A percentile compares a stretch with the other conserved stretches of the same genome.
These are phyloP conservation scores for Gibbula magus DNA, from an alignment of 2,888 invertebrate genomes.

Conservation along the genomic window DNA sequence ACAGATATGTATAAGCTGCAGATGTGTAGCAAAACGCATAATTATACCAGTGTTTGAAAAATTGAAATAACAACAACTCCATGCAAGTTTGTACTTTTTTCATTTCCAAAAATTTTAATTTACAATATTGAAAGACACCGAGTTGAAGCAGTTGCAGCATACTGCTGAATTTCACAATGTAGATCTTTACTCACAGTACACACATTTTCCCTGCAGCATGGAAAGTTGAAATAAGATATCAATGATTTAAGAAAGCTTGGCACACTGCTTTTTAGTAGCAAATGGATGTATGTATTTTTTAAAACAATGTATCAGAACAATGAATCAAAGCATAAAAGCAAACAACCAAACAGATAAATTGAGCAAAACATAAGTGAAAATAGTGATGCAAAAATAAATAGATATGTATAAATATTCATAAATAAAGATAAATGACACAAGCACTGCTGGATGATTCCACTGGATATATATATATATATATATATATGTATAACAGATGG, in stretches of 20 bases:
- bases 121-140: constrained; percentile 3
- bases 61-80: constrained; percentile 20
- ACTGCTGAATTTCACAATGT: constrained; percentile 5
- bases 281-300: neutral
- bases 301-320: neutral
- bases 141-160: neutral
- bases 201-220: constrained; percentile 25
- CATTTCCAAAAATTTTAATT: constrained; percentile 12
- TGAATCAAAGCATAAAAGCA: constrained; percentile 17
- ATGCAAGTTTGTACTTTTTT: constrained; percentile 10
- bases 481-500: constrained; percentile 10
- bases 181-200: constrained; percentile 9
- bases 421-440: constrained; percentile 7
- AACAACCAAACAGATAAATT: constrained; percentile 18
- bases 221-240: constrained; percentile 21
- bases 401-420: constrained; percentile 1
- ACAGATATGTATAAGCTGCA: too few species aligned
- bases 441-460: neutral
- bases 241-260: constrained; percentile 15
- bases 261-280: constrained; percentile 24
- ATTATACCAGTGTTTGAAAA: neutral
- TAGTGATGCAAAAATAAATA: constrained; percentile 16
- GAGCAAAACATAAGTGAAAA: neutral
- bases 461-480: neutral
- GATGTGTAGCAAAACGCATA: too few species aligned